phyloP scores from a whole-genome alignment of 2,113 vertebrate genomes.

The Serranochromis macrocephalus region DNA sequence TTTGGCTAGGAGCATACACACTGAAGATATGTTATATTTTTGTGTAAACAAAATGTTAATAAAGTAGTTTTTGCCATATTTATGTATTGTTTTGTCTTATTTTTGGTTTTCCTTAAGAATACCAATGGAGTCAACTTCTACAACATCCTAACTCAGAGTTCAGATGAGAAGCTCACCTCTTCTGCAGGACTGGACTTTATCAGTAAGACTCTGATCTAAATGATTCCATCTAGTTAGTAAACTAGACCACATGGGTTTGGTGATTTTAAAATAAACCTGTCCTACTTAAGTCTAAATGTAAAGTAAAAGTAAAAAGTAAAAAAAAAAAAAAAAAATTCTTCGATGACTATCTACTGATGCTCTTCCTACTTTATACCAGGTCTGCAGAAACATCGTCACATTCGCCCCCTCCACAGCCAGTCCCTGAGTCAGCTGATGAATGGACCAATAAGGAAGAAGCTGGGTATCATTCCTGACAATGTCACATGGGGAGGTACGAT shows the following conservation, averaged over 20 bases:
- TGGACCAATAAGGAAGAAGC: conserved; percentile 84
- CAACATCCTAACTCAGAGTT: conserved; percentile 84
- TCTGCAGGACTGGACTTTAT: conserved; percentile 26
- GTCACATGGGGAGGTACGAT: conserved; percentile 90
- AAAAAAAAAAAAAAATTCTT: fast-evolving
- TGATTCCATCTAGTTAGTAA: not conserved
- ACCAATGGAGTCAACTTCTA: conserved; percentile 96
- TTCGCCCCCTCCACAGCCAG: conserved; percentile 69
- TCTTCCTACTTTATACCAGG: conserved; percentile 40
- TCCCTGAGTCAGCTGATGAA: conserved; percentile 86
- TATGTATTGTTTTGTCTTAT: not conserved
- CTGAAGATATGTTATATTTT: not conserved
- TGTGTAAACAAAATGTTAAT: not conserved
- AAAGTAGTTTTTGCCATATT: not conserved
- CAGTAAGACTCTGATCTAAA: conserved; percentile 28
- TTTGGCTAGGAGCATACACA: not conserved
- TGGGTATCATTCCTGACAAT: conserved; percentile 83
- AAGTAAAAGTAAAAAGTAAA: not conserved
- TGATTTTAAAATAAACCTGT: not conserved
- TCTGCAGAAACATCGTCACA: conserved; percentile 69
- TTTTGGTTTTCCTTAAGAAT: conserved; percentile 72
- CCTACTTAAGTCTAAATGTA: not conserved
- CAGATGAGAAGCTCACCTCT: conserved; percentile 11
- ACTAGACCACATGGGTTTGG: not conserved
- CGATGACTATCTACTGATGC: not conserved